Evolutionary conservation across 2,888 invertebrate species (phyloP), one percentile per base, ranked within the genome.

Genomic region (Scaptomyza polygonia): DNA sequence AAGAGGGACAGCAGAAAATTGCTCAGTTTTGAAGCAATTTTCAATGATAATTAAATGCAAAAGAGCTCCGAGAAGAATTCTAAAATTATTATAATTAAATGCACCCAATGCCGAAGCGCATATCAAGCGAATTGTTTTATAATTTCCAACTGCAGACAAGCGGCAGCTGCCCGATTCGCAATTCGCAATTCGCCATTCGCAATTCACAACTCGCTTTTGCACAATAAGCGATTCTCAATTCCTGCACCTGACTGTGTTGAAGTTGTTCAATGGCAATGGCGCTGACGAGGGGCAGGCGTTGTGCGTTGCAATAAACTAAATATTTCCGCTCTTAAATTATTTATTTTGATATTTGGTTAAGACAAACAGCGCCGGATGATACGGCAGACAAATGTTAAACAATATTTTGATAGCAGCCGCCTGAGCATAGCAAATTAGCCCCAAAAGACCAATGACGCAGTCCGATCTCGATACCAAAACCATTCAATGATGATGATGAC

Each of bases 241-340:
- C 29, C 27, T 84, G 78, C 77, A 72, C 67, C 73, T 66, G 70
- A 72, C 72, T 42, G 29, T 34, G 30, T 21, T 12, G 47, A 8
- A n/a, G 14, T 32, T 21, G 42, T 6, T 12, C 32, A 14, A 36
- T 8, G 36, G 36, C 7, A 36, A n/a, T 34, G 34, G 34, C 34
- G 36, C 36, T 39, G 39, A 16, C 39, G 14, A 39, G 16, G 39
- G 42, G 14, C 53, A 18, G 43, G 45, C 39, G 21, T 4, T 12
- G 40, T 77, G 67, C 49, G 47, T 57, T 63, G 84, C 88, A 89
- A 89, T 89, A 89, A 89, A 89, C 89, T 90, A 85, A 89, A 90
- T 89, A 88, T 89, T 84, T 89, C 89, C 89, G 89, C 86, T 83
- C 74, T 74, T 86, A 87, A 88, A 89, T 89, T 89, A 84, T 88